Percentiles rank a stretch among this genome's conserved stretches.
Evolutionary conservation across 2,113 vertebrate genomes (phyloP).

Genomic region (Delphinus delphis): DNA sequence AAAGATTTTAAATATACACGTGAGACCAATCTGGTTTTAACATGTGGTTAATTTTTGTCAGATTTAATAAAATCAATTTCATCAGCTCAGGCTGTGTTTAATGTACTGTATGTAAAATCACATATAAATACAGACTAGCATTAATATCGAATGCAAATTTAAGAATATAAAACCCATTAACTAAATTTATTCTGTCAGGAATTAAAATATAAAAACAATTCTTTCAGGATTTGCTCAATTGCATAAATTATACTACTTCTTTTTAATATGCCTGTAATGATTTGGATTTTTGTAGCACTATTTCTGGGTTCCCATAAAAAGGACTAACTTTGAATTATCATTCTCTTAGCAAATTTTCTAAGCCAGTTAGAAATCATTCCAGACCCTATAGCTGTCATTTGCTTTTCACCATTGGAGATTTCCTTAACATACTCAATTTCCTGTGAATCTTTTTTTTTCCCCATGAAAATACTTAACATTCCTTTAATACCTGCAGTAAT

Average conservation of each 20-base stretch:
- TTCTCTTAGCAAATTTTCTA: conserved; percentile 52
- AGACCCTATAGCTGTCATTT: conserved; percentile 29
- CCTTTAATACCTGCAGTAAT: background rate
- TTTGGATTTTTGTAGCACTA: conserved; percentile 52
- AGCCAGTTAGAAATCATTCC: conserved; percentile 56
- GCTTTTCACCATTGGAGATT: conserved; percentile 43
- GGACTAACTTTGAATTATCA: conserved; percentile 58
- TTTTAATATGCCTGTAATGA: conserved; percentile 48
- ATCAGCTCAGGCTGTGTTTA: conserved; percentile 30
- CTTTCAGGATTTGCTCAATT: conserved; percentile 41
- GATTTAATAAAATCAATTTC: conserved; percentile 50
- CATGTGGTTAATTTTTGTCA: conserved; percentile 45
- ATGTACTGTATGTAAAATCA: conserved; percentile 31
- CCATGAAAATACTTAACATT: conserved; percentile 1
- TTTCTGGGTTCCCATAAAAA: conserved; percentile 55
- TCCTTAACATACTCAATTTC: conserved; percentile 64
- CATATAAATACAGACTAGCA: conserved; percentile 36
- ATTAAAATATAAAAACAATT: conserved; percentile 67
- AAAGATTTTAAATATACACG: background rate
- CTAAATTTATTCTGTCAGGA: conserved; percentile 60
- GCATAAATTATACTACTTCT: conserved; percentile 53
- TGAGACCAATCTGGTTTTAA: conserved; percentile 23
- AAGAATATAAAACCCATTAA: conserved; percentile 53
- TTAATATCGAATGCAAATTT: conserved; percentile 56
- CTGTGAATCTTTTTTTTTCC: background rate